Base-by-base conservation (phyloP, 2,113 vertebrate genomes). In the Motacilla alba region DNA sequence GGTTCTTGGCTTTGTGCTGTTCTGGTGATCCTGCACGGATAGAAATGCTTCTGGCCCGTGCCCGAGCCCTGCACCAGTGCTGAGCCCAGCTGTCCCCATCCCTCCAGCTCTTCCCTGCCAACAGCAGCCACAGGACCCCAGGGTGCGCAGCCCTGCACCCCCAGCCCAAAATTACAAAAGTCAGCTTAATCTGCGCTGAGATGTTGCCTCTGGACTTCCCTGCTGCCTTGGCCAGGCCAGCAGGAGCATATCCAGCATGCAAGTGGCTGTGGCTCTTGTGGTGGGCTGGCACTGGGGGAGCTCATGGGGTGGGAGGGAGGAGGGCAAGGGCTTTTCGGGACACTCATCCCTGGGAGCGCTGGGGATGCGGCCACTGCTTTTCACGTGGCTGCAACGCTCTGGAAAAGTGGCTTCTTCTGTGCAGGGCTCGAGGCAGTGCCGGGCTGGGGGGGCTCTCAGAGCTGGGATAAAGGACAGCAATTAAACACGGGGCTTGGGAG, bases 231-330 rank as follows among this genome's bases (percentile, higher is more conserved):
- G 33, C 31, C 39, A 46, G 70, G 9, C 33, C 2, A 2, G 41
- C 41, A 19, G 0, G 14, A 53, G 72, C 7, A 1, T 7, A 31
- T 47, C 33, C 4, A 5, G 37, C 1, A 0, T 13, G 86, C 44
- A 30, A 35, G 70, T 2, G 9, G 22, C 52, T 0, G 0, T 60
- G 63, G 41, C 67, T 0, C 0, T 69, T 3, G 0, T 3, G 4
- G 23, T 21, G 52, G 49, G 73, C 69, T 47, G 37, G 47, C 27
- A 4, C 21, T 60, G 6, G 9, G 59, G 59, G n/a, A 72, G 56
- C 78, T 84, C 12, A 0, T 9, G 39, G 62, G 58, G 23, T 26
- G 49, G 33, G 76, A 84, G 49, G 53, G 77, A 81, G 56, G 56
- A 93, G 30, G 19, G 13, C 0, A 1, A 60, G 90, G 83, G 64